A percentile compares a stretch with the other conserved stretches of the same genome.
Evolutionary conservation across 1,140 invertebrate species (phyloP).

Genomic region (Lordiphosa stackelbergi): DNA sequence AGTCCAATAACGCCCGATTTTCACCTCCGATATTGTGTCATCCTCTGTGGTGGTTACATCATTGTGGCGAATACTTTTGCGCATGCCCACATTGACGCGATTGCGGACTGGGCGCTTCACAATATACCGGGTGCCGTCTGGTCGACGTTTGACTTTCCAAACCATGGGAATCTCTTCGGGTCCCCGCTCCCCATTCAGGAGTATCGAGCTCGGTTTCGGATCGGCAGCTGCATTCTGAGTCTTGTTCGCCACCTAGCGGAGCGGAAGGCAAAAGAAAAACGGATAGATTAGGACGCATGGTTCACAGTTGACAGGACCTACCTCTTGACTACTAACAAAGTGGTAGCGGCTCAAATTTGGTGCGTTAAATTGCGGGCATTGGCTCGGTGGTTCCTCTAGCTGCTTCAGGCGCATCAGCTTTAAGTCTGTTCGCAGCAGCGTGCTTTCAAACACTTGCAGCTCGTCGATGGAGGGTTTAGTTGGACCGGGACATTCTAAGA

Average conservation of each 20-base stretch:
- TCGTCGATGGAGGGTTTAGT: slow-evolving; percentile 11
- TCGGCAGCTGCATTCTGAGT: slow-evolving; percentile 4
- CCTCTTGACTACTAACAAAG: slow-evolving; percentile 81
- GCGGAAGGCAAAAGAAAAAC: background rate
- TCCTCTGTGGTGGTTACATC: slow-evolving; percentile 88
- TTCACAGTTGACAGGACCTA: slow-evolving; percentile 44
- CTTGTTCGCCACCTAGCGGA: slow-evolving; percentile 46
- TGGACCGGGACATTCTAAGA: slow-evolving; percentile 4
- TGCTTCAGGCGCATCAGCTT: slow-evolving; percentile 22
- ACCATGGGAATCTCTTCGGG: slow-evolving; percentile 80
- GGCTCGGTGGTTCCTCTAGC: slow-evolving; percentile 30
- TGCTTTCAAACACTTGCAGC: slow-evolving; percentile 1
- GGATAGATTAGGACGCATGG: background rate
- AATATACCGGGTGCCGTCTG: slow-evolving; percentile 89
- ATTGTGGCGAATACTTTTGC: slow-evolving; percentile 80
- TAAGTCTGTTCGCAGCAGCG: slow-evolving; percentile 15
- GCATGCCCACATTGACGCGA: slow-evolving; percentile 78
- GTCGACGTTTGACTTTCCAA: slow-evolving; percentile 88
- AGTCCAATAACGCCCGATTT: slow-evolving; percentile 88
- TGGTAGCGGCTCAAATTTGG: slow-evolving; percentile 82
- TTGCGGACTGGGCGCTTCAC: slow-evolving; percentile 84
- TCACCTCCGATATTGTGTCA: slow-evolving; percentile 88
- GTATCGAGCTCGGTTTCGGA: slow-evolving; percentile 23
- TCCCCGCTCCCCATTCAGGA: slow-evolving; percentile 19
- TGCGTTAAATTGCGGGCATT: slow-evolving; percentile 76